Base-by-base conservation (phyloP, 30 jellyfish, hydroid and myxozoan genomes). In the Phacellophora camtschatica region DNA sequence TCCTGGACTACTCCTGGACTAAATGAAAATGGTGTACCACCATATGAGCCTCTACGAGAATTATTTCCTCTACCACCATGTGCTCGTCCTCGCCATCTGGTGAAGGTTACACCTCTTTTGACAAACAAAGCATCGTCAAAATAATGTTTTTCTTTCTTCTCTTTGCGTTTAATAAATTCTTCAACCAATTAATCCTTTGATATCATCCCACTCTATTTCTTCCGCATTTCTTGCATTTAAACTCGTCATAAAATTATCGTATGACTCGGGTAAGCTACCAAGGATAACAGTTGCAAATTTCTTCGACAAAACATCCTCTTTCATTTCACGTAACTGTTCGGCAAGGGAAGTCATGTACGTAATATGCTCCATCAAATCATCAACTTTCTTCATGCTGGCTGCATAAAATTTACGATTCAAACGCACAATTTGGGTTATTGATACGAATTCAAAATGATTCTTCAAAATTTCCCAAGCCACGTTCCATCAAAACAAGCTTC, bases 101-200 rank as follows among this genome's bases (percentile, higher is more conserved):
- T 45, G 34, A 74, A 51, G 63, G 66, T 8, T 70, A 70, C 79
- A 39, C 80, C 89, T 27, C 71, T 77, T 58, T 39, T 77, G 23
- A 39, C 41, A 41, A 77, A 77, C 71, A 62, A 35, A 32, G 89
- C 81, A 77, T 58, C 89, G 49, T 77, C 71, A 34, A 42, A 77
- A 36, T 43, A 25, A 2, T 77, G 70, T 37, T 58, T 53, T 58
- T 62, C 71, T 35, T 24, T 77, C 80, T 61, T 77, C 73, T 77
- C 89, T 61, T 77, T 77, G 7, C 73, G 89, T 42, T 77, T 77
- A 18, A 58, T 77, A 42, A 57, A 77, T 58, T 77, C 89, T 61
- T 77, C 89, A 58, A 56, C 89, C 77, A 58, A 71, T n/a, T 42
- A 62, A 77, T 61, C 71, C 88, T 56, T 75, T 55, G 10, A 75